Evolutionary conservation across 2,888 invertebrate species (phyloP).

Genomic region (Ochropleura leucogaster): DNA sequence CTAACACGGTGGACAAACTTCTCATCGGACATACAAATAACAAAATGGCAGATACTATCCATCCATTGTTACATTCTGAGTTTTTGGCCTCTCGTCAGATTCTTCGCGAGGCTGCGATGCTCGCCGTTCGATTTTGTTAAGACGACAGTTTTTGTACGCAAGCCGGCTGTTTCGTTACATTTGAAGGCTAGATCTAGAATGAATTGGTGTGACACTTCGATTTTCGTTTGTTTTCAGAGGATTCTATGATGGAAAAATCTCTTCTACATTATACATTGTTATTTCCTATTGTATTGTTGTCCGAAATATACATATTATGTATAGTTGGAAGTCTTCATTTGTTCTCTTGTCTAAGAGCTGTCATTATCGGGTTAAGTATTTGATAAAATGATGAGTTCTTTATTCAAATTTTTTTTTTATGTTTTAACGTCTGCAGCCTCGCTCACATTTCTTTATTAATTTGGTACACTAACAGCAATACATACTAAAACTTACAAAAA

Average conservation of each 20-base stretch:
- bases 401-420: too few relatives aligned
- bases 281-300: neutral
- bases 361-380: too few relatives aligned
- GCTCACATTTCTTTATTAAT: too few relatives aligned
- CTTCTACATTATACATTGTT: neutral
- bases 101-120: constrained; percentile 70
- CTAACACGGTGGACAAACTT: constrained; percentile 63
- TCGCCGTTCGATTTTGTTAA: constrained; percentile 44
- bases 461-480: too few relatives aligned
- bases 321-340: neutral
- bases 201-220: constrained; percentile 41
- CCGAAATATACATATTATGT: neutral
- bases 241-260: neutral
- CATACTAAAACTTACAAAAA: too few relatives aligned
- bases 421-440: neutral
- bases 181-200: constrained; percentile 55
- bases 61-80: constrained; percentile 82
- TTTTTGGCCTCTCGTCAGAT: constrained; percentile 77
- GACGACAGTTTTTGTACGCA: constrained; percentile 54
- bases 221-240: constrained; percentile 2
- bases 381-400: too few relatives aligned
- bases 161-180: constrained; percentile 46
- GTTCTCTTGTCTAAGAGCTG: neutral
- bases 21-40: constrained; percentile 69
- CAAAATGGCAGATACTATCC: constrained; percentile 77